These are phyloP conservation scores for Erithacus rubecula DNA, from an alignment of 2,797 vertebrate species.

Conservation along the genomic window DNA sequence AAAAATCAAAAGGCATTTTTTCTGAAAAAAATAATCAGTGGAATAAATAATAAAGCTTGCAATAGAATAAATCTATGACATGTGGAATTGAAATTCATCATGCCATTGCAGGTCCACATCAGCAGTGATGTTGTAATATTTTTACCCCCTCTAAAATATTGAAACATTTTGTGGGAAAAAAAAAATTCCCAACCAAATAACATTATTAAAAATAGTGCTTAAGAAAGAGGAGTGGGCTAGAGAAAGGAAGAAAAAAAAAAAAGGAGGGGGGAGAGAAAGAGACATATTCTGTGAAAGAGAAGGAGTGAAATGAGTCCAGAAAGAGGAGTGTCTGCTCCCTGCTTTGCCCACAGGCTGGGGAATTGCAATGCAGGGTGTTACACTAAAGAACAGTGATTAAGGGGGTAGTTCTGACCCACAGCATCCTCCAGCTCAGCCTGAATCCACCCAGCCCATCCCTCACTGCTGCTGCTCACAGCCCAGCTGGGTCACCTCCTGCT, in stretches of 20 bases:
- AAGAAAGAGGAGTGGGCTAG: rapidly evolving
- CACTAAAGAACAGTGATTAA: not conserved
- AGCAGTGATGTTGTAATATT: not conserved
- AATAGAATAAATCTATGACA: not conserved
- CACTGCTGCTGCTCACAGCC: not conserved
- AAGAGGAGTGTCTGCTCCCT: not conserved
- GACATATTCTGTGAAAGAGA: not conserved
- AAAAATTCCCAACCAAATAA: not conserved
- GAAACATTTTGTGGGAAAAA: not conserved
- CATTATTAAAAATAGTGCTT: not conserved
- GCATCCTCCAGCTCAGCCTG: not conserved
- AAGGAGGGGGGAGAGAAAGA: rapidly evolving
- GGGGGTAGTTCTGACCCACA: not conserved
- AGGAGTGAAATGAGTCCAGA: not conserved
- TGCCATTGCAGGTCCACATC: not conserved
- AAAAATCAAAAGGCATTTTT: not conserved
- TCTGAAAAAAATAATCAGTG: not conserved
- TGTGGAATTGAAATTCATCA: not conserved
- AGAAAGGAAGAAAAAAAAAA: rapidly evolving
- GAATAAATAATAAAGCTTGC: not conserved
- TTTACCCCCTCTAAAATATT: not conserved
- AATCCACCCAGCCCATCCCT: not conserved
- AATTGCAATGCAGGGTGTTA: not conserved
- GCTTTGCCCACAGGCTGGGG: not conserved
- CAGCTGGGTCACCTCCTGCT: not conserved